Evolutionary conservation across 2,888 invertebrate species (phyloP).

Genomic region (Dolomedes plantarius): DNA sequence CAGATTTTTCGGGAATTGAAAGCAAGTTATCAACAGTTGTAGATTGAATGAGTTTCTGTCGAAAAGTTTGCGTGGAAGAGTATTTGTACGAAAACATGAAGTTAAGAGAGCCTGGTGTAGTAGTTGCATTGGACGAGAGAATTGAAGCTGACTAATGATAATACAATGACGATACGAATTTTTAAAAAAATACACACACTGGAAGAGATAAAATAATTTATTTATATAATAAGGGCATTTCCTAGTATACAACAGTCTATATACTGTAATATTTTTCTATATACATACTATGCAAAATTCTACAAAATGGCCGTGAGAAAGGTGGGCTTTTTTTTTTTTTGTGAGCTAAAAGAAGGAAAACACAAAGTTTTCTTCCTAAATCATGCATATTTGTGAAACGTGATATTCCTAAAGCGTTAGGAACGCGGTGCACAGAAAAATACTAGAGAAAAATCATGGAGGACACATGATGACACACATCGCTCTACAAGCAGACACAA

Average conservation of each 20-base stretch:
- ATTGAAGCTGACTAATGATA: too few species aligned
- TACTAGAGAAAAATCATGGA: too few species aligned
- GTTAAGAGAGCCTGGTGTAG: too few species aligned
- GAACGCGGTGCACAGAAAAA: conserved; percentile 12
- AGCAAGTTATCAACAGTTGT: too few species aligned
- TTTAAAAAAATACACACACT: too few species aligned
- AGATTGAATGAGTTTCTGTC: too few species aligned
- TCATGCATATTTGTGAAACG: conserved; percentile 12
- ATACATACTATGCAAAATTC: conserved; percentile 42
- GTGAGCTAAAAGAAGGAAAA: conserved; percentile 24
- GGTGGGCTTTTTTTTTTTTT: conserved; percentile 35
- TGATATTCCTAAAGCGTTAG: conserved; percentile 5
- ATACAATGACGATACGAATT: too few species aligned
- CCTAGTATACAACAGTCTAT: conserved; percentile 48
- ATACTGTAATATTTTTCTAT: conserved; percentile 43
- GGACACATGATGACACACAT: too few species aligned
- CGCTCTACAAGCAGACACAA: conserved; percentile 1
- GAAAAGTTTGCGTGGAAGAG: too few species aligned
- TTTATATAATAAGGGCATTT: conserved; percentile 42
- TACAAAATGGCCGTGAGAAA: conserved; percentile 39
- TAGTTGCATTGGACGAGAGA: too few species aligned
- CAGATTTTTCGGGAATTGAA: too few species aligned
- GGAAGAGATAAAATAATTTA: conserved; percentile 67
- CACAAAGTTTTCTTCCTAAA: not conserved
- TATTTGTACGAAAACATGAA: too few species aligned